Base-by-base conservation (phyloP, 2,113 vertebrate species). In the Heterotilapia buettikoferi region DNA sequence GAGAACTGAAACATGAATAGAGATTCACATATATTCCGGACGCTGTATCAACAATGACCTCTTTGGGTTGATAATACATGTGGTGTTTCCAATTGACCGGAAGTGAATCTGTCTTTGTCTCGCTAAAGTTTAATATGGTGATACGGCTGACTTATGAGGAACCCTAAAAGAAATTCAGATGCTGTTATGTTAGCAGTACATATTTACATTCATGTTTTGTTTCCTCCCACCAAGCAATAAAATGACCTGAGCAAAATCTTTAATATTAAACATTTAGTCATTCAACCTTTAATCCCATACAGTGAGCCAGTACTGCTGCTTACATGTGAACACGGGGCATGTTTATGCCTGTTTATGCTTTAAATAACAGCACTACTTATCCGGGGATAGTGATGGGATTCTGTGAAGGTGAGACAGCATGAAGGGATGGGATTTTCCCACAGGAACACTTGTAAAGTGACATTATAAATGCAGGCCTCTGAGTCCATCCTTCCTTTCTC, bases 201-300 rank as follows among this genome's bases (percentile, higher is more conserved):
- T 76, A 83, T 91, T 84, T 87, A 93, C 94, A 95, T 94, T 93
- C 85, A 91, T 50, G 45, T 80, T 10, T 86, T 8, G 57, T 82
- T 80, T 80, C 52, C 36, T 83, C 71, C n/a, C 18, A 80, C 10
- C 53, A 50, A 54, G 68, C 33, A 43, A 86, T 53, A 85, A 85
- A 84, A 83, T 71, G 84, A 88, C 86, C 90, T 89, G 89, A 93
- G 90, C 56, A 87, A 88, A 47, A 83, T 89, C 52, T 53, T 88
- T 40, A 63, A 66, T 50, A 50, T 76, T 76, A 50, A 47, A 29
- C 71, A 76, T 52, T 52, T 78, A 78, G 45, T 78, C 45, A 33
- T 50, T 73, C 6, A 10, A 31, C n/a, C 50, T 78, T 29, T 12
- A 9, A 68, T 66, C 31, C 31, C 29, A 79, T 18, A 76, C 57